Evolutionary conservation across 2,113 vertebrate species (phyloP), one percentile per base, ranked within the genome.

Genomic region (Fukomys damarensis): DNA sequence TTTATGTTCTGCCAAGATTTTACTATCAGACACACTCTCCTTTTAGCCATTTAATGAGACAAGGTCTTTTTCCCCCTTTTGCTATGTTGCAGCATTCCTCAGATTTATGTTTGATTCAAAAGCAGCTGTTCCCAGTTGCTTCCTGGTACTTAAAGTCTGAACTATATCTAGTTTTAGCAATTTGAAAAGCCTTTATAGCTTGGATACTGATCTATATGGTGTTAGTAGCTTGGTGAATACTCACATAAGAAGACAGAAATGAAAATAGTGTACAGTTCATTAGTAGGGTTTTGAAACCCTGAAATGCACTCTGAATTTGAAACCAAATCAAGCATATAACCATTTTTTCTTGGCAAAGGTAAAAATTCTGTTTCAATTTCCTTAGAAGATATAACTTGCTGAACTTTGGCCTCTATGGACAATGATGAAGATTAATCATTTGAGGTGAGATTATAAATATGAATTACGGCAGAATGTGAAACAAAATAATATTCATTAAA

Each of bases 1-100:
- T 98, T 98, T 98, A 97, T 98, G 97, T 97, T 97, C 96, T 97
- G 96, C 97, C 97, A 97, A 94, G 96, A 96, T 98, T 98, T 98
- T 96, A 97, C 95, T 98, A 96, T 96, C 97, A 97, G 98, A 97
- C 96, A 98, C 58, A 96, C 92, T 97, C 94, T 97, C 92, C 94
- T 84, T 88, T 98, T 97, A 97, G 97, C 95, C 97, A 89, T 96
- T 97, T 98, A 98, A 98, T 98, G 97, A 97, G 96, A 98, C 97
- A 97, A 96, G 93, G 43, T 94, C 76, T 95, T 94, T 86, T 35
- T n/a, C 58, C 8, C 9, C 19, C 9, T 87, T 96, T 94, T 96
- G 68, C 94, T 97, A n/a, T 94, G 94, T 95, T 81, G 92, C 63
- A 97, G 81, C 72, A 87, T 93, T 94, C 92, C 92, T 95, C 93